Percentiles rank a stretch among this genome's conserved stretches.
Evolutionary conservation across 2,797 vertebrate genomes (phyloP).

Genomic region (Tangara arthus): DNA sequence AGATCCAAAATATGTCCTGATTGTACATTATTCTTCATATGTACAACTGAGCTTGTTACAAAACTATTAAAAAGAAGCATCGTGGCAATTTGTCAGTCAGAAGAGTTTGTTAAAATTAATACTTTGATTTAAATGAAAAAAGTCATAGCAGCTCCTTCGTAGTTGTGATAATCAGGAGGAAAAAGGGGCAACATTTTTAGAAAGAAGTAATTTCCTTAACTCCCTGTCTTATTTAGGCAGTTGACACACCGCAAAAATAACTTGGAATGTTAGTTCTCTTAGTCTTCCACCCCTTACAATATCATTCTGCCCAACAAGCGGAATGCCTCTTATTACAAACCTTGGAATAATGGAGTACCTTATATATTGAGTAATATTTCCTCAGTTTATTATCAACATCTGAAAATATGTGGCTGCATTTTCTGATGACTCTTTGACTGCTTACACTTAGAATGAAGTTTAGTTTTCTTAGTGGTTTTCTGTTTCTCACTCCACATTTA

Average conservation of each 20-base stretch:
- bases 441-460: neutral
- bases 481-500: neutral
- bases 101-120: neutral
- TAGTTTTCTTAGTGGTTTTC: neutral
- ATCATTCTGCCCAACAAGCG: neutral
- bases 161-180: neutral
- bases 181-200: rapidly evolving
- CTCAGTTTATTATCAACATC: neutral
- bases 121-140: neutral
- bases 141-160: rapidly evolving
- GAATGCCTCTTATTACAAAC: neutral
- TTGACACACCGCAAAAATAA: neutral
- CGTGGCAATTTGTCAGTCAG: neutral
- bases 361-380: neutral
- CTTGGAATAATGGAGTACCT: neutral
- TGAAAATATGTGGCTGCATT: neutral
- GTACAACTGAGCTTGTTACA: neutral
- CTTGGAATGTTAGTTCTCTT: neutral
- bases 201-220: neutral
- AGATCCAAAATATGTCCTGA: neutral
- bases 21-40: neutral
- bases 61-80: neutral
- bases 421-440: neutral
- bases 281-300: neutral
- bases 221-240: neutral